Percentiles rank a stretch among this genome's conserved stretches.
These are phyloP conservation scores for Drosophila lacicola DNA, from an alignment of 2,888 invertebrate genomes.

Conservation along the genomic window DNA sequence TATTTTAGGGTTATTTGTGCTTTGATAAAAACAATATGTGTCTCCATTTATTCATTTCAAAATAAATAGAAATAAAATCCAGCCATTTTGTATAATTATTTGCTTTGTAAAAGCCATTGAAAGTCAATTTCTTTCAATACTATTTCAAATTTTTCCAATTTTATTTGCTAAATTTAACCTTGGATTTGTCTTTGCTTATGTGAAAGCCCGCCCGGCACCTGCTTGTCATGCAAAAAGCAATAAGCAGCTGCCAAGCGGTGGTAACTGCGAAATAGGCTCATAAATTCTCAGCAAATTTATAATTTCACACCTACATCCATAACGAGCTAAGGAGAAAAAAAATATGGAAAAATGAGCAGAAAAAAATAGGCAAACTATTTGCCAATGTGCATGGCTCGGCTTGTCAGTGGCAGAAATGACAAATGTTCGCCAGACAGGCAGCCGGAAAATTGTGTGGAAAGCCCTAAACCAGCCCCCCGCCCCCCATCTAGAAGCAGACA, in stretches of 20 bases:
- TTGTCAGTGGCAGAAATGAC: constrained; percentile 72
- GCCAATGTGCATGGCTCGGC: constrained; percentile 72
- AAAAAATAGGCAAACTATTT: constrained; percentile 64
- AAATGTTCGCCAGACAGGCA: constrained; percentile 75
- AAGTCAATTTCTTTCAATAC: too few species aligned
- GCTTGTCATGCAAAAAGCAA: constrained; percentile 51
- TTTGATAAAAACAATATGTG: too few species aligned
- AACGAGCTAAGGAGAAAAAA: constrained; percentile 50
- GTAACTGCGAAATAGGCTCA: constrained; percentile 61
- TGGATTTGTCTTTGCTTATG: constrained; percentile 2
- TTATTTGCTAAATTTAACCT: background rate
- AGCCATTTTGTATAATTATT: too few species aligned
- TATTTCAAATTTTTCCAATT: too few species aligned
- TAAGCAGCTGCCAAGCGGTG: constrained; percentile 45
- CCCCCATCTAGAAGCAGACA: background rate
- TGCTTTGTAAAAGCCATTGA: too few species aligned
- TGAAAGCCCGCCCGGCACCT: constrained; percentile 6
- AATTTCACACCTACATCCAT: constrained; percentile 74
- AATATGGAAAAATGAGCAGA: background rate
- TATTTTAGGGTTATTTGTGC: too few species aligned
- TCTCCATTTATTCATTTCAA: too few species aligned
- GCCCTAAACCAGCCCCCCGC: constrained; percentile 3
- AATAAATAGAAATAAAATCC: too few species aligned
- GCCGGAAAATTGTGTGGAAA: constrained; percentile 56
- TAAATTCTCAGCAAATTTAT: constrained; percentile 74